Evolutionary conservation across 2,113 vertebrate genomes (phyloP).

Genomic region (Megaleporinus macrocephalus): DNA sequence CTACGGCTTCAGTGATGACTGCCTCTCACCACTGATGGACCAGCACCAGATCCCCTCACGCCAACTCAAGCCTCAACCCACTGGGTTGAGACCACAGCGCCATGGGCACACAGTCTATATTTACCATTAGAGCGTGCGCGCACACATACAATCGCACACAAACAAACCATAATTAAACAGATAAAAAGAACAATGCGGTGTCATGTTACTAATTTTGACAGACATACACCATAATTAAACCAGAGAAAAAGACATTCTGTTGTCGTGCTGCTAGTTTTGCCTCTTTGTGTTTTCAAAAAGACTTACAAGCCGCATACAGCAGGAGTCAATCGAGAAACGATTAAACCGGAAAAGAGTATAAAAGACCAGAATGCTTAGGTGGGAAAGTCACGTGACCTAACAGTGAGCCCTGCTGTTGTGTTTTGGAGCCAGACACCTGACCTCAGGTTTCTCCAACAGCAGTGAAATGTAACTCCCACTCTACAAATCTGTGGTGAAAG

Average conservation of each 20-base stretch:
- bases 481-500: conserved; percentile 3
- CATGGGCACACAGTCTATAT: conserved; percentile 50
- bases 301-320: not conserved
- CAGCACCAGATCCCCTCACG: conserved; percentile 46
- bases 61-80: conserved; percentile 42
- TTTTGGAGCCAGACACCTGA: not conserved
- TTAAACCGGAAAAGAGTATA: conserved; percentile 7
- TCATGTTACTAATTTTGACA: conserved; percentile 44
- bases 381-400: not conserved
- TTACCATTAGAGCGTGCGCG: conserved; percentile 37
- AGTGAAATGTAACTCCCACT: not conserved
- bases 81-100: conserved; percentile 46
- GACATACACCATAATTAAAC: conserved; percentile 33
- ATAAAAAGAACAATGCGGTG: conserved; percentile 54
- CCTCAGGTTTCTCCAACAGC: not conserved
- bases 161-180: conserved; percentile 57
- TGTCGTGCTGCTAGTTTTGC: conserved; percentile 30
- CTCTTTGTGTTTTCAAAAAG: conserved; percentile 6
- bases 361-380: not conserved
- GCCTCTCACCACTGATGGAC: conserved; percentile 35
- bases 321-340: conserved; percentile 1
- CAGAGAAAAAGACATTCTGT: conserved; percentile 27
- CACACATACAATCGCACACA: conserved; percentile 20
- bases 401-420: not conserved
- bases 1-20: conserved; percentile 33